Percentiles rank a stretch among this genome's conserved stretches.
Conservation (phyloP, 2,113 vertebrate genomes). For the Phainopepla nitens region DNA sequence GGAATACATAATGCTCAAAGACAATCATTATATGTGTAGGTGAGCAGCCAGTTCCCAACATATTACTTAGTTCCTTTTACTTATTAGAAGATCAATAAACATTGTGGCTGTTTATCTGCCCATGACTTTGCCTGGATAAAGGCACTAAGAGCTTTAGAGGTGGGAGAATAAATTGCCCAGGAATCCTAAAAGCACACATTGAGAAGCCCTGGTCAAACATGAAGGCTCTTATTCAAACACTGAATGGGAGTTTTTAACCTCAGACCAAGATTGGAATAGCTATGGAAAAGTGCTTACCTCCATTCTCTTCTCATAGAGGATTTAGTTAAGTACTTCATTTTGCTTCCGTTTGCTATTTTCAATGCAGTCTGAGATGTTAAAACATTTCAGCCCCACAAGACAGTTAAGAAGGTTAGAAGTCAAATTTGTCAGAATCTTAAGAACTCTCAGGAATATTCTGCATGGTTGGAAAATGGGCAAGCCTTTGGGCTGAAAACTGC, state of each 20-base stretch:
- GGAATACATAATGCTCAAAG: background rate
- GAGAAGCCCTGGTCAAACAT: background rate
- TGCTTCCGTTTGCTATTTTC: background rate
- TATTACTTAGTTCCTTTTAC: background rate
- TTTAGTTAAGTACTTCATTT: background rate
- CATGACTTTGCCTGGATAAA: background rate
- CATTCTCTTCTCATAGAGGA: background rate
- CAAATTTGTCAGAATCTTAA: background rate
- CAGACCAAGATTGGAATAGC: background rate
- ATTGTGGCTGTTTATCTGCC: background rate
- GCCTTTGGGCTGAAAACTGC: background rate
- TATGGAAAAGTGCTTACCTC: background rate
- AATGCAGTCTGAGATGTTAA: background rate
- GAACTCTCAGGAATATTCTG: background rate
- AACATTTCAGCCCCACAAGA: background rate
- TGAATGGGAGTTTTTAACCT: background rate
- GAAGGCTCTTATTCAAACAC: background rate
- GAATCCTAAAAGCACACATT: slow-evolving; percentile 4
- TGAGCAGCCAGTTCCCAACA: background rate
- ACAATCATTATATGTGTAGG: background rate
- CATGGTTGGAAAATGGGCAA: background rate
- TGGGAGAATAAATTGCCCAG: background rate
- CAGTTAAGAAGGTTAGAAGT: background rate
- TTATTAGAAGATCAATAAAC: background rate
- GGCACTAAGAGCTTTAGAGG: background rate